A percentile compares a stretch with the other conserved stretches of the same genome.
Evolutionary conservation across 2,113 vertebrate genomes (phyloP).

Genomic region (Nicator chloris): DNA sequence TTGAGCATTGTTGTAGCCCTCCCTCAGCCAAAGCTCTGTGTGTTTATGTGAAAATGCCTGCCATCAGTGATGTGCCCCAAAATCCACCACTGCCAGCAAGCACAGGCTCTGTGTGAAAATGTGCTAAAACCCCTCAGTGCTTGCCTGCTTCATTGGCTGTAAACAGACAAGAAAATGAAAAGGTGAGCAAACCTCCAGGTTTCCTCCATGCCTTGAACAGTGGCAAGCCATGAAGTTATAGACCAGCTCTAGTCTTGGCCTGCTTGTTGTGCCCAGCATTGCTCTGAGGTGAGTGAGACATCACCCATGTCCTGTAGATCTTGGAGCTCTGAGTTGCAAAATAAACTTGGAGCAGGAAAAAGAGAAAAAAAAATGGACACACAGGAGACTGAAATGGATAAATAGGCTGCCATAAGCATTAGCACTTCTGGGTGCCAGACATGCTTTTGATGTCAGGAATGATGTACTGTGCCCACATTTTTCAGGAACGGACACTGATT

Average conservation of each 20-base stretch:
- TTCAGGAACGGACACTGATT: neutral
- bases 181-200: neutral
- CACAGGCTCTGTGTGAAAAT: neutral
- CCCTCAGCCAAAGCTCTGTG: neutral
- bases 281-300: neutral
- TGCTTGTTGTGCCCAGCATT: neutral
- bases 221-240: neutral
- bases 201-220: neutral
- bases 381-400: neutral
- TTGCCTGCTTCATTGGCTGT: neutral
- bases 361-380: neutral
- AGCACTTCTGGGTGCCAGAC: neutral
- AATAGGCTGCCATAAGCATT: neutral
- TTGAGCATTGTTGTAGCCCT: neutral
- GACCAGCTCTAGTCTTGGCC: neutral
- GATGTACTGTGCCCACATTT: neutral
- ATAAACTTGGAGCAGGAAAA: neutral
- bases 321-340: neutral
- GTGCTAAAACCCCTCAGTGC: neutral
- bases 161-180: neutral
- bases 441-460: neutral
- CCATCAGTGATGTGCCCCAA: neutral
- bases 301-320: neutral
- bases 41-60: neutral
- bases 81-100: neutral